Evolutionary conservation across 2,113 vertebrate genomes (phyloP), one percentile per base, ranked within the genome.

Genomic region (Tor tambroides): DNA sequence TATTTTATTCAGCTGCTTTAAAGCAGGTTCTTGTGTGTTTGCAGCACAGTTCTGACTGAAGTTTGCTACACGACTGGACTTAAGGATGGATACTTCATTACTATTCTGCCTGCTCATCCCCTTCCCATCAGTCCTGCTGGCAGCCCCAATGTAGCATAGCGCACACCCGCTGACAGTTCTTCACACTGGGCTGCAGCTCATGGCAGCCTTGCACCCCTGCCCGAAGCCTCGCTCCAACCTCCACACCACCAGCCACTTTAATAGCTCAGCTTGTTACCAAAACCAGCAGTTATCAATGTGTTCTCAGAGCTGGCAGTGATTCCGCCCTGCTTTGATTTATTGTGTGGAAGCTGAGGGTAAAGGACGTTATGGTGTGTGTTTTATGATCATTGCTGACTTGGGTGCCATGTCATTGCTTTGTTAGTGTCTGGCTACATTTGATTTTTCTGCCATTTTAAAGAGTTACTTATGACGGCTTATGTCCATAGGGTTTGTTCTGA

Each of bases 101-200:
- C 15, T 51, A 89, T 89, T 89, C 88, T 4, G 63, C 69, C 82
- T 38, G 61, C 67, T 15, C 79, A 35, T 51, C 80, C 80, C 26
- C 72, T 43, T 78, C 72, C 86, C 78, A 63, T 87, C 83, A 85
- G 83, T 80, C 79, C 84, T 72, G 61, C 74, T 89, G 83, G 72
- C 84, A 86, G 89, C 54, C 67, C 54, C 86, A 88, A 72, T 67
- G 86, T 87, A 75, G 80, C 38, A 46, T 86, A 79, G 72, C 74
- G 67, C 77, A 63, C 65, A 32, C 65, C 80, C 72, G 61, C 65
- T 88, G 86, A 89, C 89, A 84, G 84, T 78, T 51, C 67, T 80
- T 88, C 80, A 80, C 77, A 56, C 69, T 77, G 54, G 82, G 51
- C 83, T 74, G 78, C 43, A 72, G 76, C 83, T 82, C 83, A 71